Conservation (phyloP, 2,888 invertebrate species). For the Isotomurus palustris region DNA sequence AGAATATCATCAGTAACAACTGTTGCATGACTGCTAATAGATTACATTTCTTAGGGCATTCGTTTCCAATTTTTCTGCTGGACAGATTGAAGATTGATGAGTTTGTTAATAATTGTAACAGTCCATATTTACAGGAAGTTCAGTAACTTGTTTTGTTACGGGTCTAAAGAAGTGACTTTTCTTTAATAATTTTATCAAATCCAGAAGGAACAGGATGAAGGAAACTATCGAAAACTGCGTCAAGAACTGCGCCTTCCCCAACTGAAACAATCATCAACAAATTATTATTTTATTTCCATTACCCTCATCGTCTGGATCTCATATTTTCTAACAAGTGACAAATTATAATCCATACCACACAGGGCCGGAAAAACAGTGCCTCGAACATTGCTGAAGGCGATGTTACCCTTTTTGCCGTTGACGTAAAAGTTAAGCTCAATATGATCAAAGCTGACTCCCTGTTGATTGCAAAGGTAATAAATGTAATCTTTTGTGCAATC, state of each 20-base stretch:
- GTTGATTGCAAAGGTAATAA: constrained; percentile 46
- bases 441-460: constrained; percentile 93
- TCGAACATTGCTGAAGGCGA: constrained; percentile 79
- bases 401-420: constrained; percentile 82
- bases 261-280: constrained; percentile 57
- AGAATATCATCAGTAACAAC: no score
- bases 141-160: no score
- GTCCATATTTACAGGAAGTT: no score
- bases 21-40: no score
- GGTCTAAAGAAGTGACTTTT: constrained; percentile 83
- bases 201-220: constrained; percentile 75
- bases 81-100: no score
- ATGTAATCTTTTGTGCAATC: background rate
- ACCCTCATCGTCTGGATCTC: no score
- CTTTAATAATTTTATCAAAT: constrained; percentile 92
- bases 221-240: constrained; percentile 87
- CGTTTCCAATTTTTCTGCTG: no score
- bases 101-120: no score
- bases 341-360: constrained; percentile 64
- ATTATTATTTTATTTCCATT: no score
- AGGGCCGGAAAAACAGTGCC: constrained; percentile 87
- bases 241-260: constrained; percentile 95
- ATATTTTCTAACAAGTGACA: constrained; percentile 16
- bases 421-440: constrained; percentile 90
- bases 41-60: no score